phyloP scores from a whole-genome alignment of 2,888 invertebrate species.

The Allolobophora icterica region DNA sequence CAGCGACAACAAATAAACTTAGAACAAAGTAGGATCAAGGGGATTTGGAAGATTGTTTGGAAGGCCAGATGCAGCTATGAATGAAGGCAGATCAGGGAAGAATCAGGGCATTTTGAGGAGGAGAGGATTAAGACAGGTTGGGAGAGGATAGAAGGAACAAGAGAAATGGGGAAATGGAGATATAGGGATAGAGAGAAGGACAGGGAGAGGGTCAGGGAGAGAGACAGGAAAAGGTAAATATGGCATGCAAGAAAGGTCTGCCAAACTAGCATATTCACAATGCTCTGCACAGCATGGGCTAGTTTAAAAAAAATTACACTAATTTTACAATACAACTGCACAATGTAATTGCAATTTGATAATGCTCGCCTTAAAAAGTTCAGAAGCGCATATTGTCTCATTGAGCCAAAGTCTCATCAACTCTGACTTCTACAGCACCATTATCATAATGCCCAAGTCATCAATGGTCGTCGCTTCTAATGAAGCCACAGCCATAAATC shows the following conservation, averaged over 20 bases:
- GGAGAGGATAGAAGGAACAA: too few species aligned
- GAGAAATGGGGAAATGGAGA: neutral
- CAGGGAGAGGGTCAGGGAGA: neutral
- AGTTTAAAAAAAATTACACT: neutral
- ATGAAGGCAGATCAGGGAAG: neutral
- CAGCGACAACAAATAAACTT: neutral
- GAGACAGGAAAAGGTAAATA: neutral
- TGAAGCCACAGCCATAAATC: neutral
- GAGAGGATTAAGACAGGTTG: neutral
- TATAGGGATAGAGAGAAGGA: neutral
- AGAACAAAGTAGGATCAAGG: neutral
- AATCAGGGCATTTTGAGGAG: neutral
- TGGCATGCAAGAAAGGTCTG: neutral
- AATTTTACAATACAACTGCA: neutral
- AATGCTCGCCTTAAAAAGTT: too few species aligned
- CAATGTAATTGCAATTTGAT: too few species aligned
- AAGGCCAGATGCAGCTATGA: neutral
- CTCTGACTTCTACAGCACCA: neutral
- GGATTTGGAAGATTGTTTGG: neutral
- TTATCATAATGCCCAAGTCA: neutral
- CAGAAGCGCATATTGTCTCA: too few species aligned
- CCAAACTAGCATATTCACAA: neutral
- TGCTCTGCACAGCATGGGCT: neutral
- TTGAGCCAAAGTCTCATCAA: neutral
- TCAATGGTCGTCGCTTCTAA: neutral